A percentile compares a stretch with the other conserved stretches of the same genome.
Evolutionary conservation across 2,113 vertebrate species (phyloP).

Genomic region (Nyctibius bracteatus): DNA sequence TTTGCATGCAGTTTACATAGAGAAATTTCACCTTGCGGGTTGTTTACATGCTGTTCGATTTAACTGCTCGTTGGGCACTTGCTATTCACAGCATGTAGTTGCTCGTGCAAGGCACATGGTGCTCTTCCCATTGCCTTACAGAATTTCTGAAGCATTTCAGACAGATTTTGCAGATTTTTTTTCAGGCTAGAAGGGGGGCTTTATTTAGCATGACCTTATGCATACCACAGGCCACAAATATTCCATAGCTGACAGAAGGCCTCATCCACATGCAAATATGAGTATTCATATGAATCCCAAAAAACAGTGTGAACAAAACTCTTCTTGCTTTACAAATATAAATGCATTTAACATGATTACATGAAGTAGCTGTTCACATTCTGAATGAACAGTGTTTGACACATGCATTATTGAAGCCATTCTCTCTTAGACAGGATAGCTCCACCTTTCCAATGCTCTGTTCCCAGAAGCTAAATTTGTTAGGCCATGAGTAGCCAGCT

Average conservation of each 20-base stretch:
- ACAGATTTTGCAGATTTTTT: background rate
- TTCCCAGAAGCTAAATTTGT: background rate
- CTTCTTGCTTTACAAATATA: background rate
- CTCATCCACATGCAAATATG: background rate
- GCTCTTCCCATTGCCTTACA: background rate
- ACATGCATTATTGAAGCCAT: background rate
- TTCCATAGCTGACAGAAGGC: background rate
- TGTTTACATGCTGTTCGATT: conserved; percentile 14
- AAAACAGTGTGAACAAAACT: background rate
- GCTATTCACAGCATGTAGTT: conserved; percentile 16
- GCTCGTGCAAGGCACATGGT: background rate
- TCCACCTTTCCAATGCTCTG: background rate
- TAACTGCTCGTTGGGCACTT: background rate
- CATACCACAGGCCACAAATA: background rate
- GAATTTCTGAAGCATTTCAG: background rate
- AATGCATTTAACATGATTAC: background rate
- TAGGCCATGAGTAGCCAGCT: background rate
- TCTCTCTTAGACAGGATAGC: background rate
- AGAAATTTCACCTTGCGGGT: background rate
- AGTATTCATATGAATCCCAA: background rate
- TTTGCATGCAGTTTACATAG: background rate
- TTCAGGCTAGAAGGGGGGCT: background rate
- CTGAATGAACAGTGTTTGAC: background rate
- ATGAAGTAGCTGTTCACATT: background rate
- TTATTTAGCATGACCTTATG: background rate